These are phyloP conservation scores for Delphinus delphis DNA, from an alignment of 2,113 vertebrate species.

Conservation along the genomic window DNA sequence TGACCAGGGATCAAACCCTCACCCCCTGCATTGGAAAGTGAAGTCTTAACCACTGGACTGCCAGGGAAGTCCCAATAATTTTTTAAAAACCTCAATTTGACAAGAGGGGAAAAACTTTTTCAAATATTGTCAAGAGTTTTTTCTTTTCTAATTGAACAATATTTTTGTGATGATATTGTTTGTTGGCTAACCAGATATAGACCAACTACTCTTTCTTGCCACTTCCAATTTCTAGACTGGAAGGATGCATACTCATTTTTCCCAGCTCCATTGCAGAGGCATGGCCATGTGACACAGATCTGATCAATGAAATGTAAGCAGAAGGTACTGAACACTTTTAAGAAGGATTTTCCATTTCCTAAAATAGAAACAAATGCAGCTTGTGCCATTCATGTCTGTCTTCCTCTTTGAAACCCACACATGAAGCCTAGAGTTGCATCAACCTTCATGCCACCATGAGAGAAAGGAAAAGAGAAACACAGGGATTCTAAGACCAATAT, in stretches of 20 bases:
- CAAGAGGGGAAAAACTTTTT: neutral
- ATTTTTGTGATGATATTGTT: neutral
- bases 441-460: neutral
- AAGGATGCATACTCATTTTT: neutral
- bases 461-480: neutral
- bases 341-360: neutral
- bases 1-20: no score
- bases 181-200: neutral
- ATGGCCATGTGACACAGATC: neutral
- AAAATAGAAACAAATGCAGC: neutral
- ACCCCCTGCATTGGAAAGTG: no score
- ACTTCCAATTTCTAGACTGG: neutral
- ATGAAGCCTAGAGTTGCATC: neutral
- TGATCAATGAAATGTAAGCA: neutral
- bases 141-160: neutral
- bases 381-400: neutral
- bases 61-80: neutral
- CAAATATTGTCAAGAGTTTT: neutral
- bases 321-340: neutral
- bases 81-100: neutral
- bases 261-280: neutral
- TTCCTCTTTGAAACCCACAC: neutral
- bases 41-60: no score
- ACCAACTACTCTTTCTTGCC: neutral
- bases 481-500: neutral